Evolutionary conservation across 1,140 invertebrate genomes (phyloP).

Genomic region (Pectinophora gossypiella): DNA sequence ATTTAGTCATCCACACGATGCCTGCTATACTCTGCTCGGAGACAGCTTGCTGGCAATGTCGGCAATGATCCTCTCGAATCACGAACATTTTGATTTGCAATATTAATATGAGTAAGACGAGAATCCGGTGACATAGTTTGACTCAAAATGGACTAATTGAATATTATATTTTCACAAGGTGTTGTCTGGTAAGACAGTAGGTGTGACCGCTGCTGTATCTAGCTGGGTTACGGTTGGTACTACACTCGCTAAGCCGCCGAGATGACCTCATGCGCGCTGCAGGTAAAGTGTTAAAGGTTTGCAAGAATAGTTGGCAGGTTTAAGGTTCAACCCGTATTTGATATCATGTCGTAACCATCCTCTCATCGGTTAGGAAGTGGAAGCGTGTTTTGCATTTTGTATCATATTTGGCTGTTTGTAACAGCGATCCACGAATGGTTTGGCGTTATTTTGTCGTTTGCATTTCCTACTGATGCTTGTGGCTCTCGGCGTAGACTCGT

Average conservation of each 20-base stretch:
- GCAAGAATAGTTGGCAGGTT: conserved; percentile 59
- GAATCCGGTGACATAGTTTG: conserved; percentile 60
- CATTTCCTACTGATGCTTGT: conserved; percentile 71
- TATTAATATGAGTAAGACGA: conserved; percentile 44
- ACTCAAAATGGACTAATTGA: conserved; percentile 73
- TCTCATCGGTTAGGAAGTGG: conserved; percentile 67
- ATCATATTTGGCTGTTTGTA: not conserved
- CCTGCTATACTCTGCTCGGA: conserved; percentile 45
- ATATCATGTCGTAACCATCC: conserved; percentile 63
- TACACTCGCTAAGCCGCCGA: conserved; percentile 51
- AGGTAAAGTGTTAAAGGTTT: conserved; percentile 73
- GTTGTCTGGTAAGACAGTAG: conserved; percentile 74
- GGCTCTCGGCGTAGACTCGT: conserved; percentile 64
- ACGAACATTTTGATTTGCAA: conserved; percentile 51
- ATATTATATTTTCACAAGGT: conserved; percentile 75
- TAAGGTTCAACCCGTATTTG: conserved; percentile 50
- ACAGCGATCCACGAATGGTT: conserved; percentile 8
- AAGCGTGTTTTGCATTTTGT: conserved; percentile 33
- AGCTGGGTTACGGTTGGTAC: conserved; percentile 67
- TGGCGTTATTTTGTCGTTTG: conserved; percentile 43
- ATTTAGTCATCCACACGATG: conserved; percentile 53
- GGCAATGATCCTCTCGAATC: conserved; percentile 57
- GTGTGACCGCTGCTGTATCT: conserved; percentile 64
- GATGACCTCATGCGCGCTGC: conserved; percentile 47
- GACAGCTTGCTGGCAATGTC: no score